Evolutionary conservation across 1,140 invertebrate species (phyloP).

Genomic region (Pseudoatta argentina): DNA sequence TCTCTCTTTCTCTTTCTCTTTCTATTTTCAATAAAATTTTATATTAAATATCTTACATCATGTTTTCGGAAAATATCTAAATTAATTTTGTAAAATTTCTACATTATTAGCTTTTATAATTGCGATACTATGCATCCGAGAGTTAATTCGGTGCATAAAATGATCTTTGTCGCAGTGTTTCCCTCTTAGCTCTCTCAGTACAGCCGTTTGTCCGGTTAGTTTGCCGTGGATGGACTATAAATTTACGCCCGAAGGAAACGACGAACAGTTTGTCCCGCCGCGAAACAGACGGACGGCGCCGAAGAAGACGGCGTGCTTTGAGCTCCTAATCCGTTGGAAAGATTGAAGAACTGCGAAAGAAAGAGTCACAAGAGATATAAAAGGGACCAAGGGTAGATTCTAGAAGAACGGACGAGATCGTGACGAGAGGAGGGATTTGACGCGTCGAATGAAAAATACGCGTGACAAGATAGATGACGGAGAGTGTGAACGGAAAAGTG

Average conservation of each 20-base stretch:
- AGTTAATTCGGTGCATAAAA: slow-evolving; percentile 12
- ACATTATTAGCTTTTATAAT: background rate
- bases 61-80: background rate
- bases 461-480: background rate
- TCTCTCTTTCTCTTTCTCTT: too few relatives aligned
- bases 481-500: background rate
- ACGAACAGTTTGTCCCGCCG: slow-evolving; percentile 44
- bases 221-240: slow-evolving; percentile 34
- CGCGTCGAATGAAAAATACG: slow-evolving; percentile 34
- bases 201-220: slow-evolving; percentile 20
- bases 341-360: slow-evolving; percentile 44
- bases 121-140: background rate
- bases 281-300: slow-evolving; percentile 32
- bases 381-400: slow-evolving; percentile 23
- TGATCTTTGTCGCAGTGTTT: background rate
- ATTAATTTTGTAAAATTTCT: background rate
- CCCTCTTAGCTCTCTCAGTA: background rate
- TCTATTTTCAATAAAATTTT: background rate
- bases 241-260: slow-evolving; percentile 43
- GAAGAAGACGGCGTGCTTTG: slow-evolving; percentile 38
- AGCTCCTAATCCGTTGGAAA: slow-evolving; percentile 34
- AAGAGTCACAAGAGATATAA: slow-evolving; percentile 29
- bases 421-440: slow-evolving; percentile 30
- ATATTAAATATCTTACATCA: background rate
- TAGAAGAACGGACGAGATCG: slow-evolving; percentile 1